phyloP scores from a whole-genome alignment of 2,888 invertebrate genomes.

The Emmelina monodactyla region DNA sequence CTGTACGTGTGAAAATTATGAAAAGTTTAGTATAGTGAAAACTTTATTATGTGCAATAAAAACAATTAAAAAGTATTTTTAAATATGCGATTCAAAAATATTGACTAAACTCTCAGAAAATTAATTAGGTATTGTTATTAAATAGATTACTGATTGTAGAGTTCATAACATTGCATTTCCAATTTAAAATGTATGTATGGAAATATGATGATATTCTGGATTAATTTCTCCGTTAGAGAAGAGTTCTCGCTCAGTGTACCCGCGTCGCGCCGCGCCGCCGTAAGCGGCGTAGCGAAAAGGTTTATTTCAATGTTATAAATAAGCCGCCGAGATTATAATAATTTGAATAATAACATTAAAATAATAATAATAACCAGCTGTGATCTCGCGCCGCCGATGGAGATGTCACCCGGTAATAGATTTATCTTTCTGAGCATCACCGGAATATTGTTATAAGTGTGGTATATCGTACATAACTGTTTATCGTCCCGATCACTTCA shows the following conservation, averaged over 20 bases:
- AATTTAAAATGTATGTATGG: no score
- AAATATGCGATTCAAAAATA: no score
- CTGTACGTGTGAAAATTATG: no score
- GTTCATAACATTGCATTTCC: no score
- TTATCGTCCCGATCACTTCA: slow-evolving; percentile 30
- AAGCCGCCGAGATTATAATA: slow-evolving; percentile 55
- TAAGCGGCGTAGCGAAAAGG: slow-evolving; percentile 58
- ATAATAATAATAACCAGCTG: slow-evolving; percentile 48
- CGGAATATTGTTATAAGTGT: slow-evolving; percentile 23
- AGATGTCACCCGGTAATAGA: slow-evolving; percentile 53
- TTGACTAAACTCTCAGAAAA: no score
- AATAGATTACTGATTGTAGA: no score
- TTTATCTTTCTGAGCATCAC: slow-evolving; percentile 46
- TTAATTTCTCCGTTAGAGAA: no score
- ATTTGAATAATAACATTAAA: slow-evolving; percentile 62
- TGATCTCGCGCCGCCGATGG: slow-evolving; percentile 32
- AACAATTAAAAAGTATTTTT: no score
- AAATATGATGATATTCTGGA: no score
- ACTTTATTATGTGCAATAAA: no score
- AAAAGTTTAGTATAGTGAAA: no score
- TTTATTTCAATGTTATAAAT: slow-evolving; percentile 53
- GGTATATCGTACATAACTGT: slow-evolving; percentile 27
- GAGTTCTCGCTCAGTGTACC: not conserved
- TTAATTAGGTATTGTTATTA: no score
- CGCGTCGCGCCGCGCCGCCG: slow-evolving; percentile 18